These are phyloP conservation scores for Plotosus lineatus DNA, from an alignment of 2,113 vertebrate species.

Conservation along the genomic window DNA sequence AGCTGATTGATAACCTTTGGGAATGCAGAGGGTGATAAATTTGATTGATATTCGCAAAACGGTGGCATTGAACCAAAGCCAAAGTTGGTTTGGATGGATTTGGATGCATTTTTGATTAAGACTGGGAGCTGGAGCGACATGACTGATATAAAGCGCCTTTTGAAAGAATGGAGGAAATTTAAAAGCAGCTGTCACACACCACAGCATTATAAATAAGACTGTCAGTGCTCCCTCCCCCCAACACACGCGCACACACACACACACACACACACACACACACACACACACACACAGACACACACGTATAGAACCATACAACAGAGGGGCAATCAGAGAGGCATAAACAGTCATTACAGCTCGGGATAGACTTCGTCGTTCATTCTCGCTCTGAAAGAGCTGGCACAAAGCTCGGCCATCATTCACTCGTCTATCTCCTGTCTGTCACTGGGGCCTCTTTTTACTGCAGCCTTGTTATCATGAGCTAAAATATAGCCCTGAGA, in stretches of 20 bases:
- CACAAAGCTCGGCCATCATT: conserved; percentile 14
- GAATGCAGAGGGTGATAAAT: not conserved
- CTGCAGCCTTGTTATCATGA: not conserved
- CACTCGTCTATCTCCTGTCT: conserved; percentile 12
- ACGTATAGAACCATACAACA: not conserved
- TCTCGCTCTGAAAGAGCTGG: not conserved
- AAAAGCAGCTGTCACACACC: conserved; percentile 19
- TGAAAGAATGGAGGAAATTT: conserved; percentile 29
- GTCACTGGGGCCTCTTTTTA: conserved; percentile 2
- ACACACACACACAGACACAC: not conserved
- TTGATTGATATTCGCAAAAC: not conserved
- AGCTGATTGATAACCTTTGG: not conserved
- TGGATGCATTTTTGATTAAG: not conserved
- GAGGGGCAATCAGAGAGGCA: conserved; percentile 27
- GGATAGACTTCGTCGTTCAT: conserved; percentile 8
- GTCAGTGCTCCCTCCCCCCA: not conserved
- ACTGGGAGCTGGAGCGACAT: conserved; percentile 23
- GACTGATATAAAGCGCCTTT: conserved; percentile 2
- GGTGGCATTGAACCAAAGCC: not conserved
- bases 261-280: conserved; percentile 26
- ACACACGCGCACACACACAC: conserved; percentile 10
- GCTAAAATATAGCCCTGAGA: conserved; percentile 19
- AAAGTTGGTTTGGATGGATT: not conserved
- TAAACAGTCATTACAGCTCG: conserved; percentile 25
- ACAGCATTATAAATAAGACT: conserved; percentile 20